Conservation (phyloP, 2,113 vertebrate species). For the Cygnus atratus region DNA sequence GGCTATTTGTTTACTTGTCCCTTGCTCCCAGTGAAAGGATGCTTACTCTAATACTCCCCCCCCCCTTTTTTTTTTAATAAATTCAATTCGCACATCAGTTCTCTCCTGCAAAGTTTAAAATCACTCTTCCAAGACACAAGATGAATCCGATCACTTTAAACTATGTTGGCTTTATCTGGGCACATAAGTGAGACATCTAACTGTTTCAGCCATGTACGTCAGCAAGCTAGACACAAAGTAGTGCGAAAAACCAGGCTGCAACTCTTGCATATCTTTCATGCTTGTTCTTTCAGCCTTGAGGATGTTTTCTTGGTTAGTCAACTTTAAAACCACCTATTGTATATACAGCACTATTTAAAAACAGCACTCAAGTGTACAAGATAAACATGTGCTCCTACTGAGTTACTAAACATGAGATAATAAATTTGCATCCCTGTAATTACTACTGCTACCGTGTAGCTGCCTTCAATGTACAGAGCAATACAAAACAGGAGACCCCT, state of each 20-base stretch:
- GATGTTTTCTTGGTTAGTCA: conserved; percentile 62
- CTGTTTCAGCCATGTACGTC: neutral
- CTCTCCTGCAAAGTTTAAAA: neutral
- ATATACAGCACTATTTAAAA: conserved; percentile 42
- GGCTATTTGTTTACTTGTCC: neutral
- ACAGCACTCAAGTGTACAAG: conserved; percentile 41
- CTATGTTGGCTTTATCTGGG: conserved; percentile 14
- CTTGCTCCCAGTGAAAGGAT: neutral
- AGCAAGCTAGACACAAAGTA: neutral
- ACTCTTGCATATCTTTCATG: neutral
- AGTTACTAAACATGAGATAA: conserved; percentile 48
- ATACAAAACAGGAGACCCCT: neutral
- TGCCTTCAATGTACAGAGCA: neutral
- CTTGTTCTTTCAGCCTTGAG: conserved; percentile 18
- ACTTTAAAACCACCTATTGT: conserved; percentile 44
- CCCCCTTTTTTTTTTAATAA: neutral
- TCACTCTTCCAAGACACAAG: neutral
- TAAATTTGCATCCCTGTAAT: conserved; percentile 5
- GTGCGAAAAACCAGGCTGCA: neutral
- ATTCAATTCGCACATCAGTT: neutral
- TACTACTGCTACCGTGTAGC: neutral
- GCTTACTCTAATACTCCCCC: neutral
- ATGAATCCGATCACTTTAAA: conserved; percentile 15
- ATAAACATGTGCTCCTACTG: conserved; percentile 47
- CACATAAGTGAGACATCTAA: neutral